Conservation (phyloP, 2,113 vertebrate genomes). For the Erinaceus europaeus region DNA sequence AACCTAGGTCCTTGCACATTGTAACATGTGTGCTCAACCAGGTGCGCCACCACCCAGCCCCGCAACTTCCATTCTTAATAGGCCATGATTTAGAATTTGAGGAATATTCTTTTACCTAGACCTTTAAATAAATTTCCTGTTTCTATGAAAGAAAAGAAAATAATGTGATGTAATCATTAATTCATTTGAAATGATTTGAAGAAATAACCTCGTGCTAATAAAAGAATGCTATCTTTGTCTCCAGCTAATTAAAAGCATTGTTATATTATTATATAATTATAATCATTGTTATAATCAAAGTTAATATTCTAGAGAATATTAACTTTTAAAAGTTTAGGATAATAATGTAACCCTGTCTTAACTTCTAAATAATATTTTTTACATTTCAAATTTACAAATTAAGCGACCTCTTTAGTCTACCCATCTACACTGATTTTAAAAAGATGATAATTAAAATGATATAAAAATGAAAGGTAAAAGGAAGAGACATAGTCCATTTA, state of each 20-base stretch:
- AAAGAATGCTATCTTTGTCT: background rate
- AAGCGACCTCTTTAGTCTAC: background rate
- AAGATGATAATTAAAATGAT: background rate
- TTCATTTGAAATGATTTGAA: constrained; percentile 20
- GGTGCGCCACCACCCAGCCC: too few species aligned
- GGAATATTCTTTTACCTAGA: background rate
- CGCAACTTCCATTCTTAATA: too few species aligned
- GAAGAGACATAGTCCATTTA: background rate
- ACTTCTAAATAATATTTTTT: constrained; percentile 23
- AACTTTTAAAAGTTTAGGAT: constrained; percentile 13
- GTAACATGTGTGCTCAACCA: too few species aligned
- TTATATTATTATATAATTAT: background rate
- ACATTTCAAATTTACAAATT: constrained; percentile 30
- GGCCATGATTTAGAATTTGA: background rate
- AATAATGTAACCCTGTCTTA: background rate
- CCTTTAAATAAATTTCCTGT: constrained; percentile 1
- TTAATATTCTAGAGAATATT: constrained; percentile 12
- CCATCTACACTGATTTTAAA: too few species aligned
- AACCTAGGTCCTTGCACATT: too few species aligned
- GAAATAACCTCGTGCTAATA: constrained; percentile 9
- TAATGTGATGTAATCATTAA: background rate
- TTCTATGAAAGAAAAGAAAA: background rate
- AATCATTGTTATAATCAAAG: background rate
- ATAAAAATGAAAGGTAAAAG: background rate
- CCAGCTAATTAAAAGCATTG: too few species aligned